Evolutionary conservation across 2,797 vertebrate genomes (phyloP).

Genomic region (Dendrocincla fuliginosa): DNA sequence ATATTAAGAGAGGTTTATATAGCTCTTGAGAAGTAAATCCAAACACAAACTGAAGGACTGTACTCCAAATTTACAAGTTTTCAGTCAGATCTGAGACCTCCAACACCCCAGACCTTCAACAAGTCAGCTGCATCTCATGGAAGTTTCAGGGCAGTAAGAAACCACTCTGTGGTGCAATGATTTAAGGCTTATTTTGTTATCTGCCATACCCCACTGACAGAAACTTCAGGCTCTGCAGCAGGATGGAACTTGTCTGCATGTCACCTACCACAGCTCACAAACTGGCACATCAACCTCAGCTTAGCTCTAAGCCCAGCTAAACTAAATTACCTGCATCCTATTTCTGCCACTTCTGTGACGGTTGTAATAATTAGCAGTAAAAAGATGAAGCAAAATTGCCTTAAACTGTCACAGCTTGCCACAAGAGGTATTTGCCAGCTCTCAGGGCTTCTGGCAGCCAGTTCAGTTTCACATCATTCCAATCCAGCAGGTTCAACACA

Average conservation of each 20-base stretch:
- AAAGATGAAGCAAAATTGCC: background rate
- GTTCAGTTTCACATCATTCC: background rate
- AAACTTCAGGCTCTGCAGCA: background rate
- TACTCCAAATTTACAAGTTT: background rate
- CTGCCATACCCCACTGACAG: background rate
- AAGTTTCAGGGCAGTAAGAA: background rate
- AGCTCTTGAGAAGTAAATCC: background rate
- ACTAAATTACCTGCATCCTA: background rate
- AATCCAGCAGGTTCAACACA: background rate
- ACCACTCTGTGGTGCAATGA: background rate
- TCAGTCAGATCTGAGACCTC: background rate
- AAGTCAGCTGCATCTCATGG: background rate
- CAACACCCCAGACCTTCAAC: background rate
- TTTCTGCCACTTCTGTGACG: background rate
- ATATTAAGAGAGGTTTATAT: background rate
- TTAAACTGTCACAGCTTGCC: background rate
- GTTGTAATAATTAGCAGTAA: background rate
- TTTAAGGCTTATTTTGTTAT: background rate
- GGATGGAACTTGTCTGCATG: background rate
- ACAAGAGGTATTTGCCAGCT: background rate
- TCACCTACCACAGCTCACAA: background rate
- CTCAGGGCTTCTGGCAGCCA: background rate
- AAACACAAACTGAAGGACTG: rapidly evolving
- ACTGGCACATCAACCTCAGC: background rate
- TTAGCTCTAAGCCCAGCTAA: background rate